Evolutionary conservation across 2,113 vertebrate genomes (phyloP).

Genomic region (Phalacrocorax brasilianus): DNA sequence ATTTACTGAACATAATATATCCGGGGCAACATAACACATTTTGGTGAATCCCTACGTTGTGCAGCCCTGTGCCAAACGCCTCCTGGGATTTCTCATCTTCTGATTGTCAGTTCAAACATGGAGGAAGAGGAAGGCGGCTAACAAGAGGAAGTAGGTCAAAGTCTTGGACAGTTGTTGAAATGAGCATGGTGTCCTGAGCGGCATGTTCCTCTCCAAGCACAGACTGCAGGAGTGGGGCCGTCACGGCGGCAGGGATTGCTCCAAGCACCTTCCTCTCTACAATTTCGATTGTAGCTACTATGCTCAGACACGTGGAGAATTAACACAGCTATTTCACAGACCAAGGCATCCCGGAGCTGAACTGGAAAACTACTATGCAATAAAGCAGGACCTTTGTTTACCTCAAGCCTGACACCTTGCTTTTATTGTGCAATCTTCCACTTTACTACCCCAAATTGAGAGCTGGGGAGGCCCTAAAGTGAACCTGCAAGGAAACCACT

Average conservation of each 20-base stretch:
- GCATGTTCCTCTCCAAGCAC: neutral
- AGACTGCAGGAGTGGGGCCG: neutral
- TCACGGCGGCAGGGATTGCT: neutral
- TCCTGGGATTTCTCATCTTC: neutral
- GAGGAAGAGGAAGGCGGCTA: neutral
- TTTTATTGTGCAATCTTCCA: slow-evolving; percentile 9
- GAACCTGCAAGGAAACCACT: slow-evolving; percentile 36
- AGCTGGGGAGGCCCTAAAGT: neutral
- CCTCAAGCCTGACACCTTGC: neutral
- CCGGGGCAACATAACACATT: neutral
- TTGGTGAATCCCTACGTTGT: neutral
- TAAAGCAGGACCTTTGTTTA: neutral
- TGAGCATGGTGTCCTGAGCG: fast-evolving
- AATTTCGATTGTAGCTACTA: neutral
- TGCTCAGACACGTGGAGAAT: neutral
- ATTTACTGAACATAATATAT: neutral
- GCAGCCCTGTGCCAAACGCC: neutral
- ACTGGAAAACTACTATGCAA: neutral
- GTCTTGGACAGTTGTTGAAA: neutral
- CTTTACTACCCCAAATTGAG: neutral
- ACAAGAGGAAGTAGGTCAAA: neutral
- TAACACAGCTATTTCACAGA: neutral
- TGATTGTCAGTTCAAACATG: neutral
- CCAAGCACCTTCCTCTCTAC: neutral
- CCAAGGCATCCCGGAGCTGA: neutral